These are phyloP conservation scores for Napeogenes inachia DNA, from an alignment of 2,888 invertebrate genomes.

Conservation along the genomic window DNA sequence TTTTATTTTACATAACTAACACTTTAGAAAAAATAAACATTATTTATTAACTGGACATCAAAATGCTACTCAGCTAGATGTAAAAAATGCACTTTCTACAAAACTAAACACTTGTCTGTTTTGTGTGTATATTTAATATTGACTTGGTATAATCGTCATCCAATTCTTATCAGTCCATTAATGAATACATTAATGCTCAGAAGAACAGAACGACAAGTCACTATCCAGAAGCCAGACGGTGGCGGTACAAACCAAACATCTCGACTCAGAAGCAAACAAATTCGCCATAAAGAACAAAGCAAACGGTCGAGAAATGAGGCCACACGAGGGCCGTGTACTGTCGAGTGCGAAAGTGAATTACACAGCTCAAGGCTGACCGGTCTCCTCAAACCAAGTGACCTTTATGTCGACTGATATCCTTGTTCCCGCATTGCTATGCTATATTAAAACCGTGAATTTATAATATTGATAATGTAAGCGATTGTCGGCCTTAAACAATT, in stretches of 20 bases:
- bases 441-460: slow-evolving; percentile 54
- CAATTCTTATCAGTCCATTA: too few relatives aligned
- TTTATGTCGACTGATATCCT: slow-evolving; percentile 71
- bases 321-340: slow-evolving; percentile 63
- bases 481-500: slow-evolving; percentile 17
- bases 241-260: slow-evolving; percentile 11
- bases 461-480: slow-evolving; percentile 30
- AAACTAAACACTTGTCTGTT: too few relatives aligned
- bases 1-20: too few relatives aligned
- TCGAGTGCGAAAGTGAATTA: slow-evolving; percentile 71
- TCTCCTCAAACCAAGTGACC: slow-evolving; percentile 74
- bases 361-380: slow-evolving; percentile 72
- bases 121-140: too few relatives aligned
- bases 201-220: too few relatives aligned
- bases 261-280: slow-evolving; percentile 22
- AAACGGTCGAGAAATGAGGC: slow-evolving; percentile 67
- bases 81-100: too few relatives aligned
- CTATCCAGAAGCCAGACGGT: slow-evolving; percentile 5
- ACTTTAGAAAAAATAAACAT: too few relatives aligned
- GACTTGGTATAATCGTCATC: too few relatives aligned
- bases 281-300: slow-evolving; percentile 50
- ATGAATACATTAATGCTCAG: too few relatives aligned
- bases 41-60: too few relatives aligned
- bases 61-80: too few relatives aligned
- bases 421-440: slow-evolving; percentile 58